These are phyloP conservation scores for Aplocera efformata DNA, from an alignment of 2,888 invertebrate species.

Conservation along the genomic window DNA sequence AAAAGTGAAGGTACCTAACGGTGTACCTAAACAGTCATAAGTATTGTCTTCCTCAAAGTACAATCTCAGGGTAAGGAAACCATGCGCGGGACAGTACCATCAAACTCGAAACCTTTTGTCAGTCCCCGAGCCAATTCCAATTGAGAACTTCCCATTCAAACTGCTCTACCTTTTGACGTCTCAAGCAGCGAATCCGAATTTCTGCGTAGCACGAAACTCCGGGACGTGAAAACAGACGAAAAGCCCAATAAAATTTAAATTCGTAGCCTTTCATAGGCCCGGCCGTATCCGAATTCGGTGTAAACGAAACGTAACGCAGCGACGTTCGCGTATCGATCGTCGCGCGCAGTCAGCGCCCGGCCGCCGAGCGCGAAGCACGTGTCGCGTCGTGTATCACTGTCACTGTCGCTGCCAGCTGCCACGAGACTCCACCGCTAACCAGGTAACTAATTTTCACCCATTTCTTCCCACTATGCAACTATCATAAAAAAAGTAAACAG, in stretches of 20 bases:
- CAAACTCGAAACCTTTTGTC: too few species aligned
- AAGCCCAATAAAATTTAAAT: constrained; percentile 13
- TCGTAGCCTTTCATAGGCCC: constrained; percentile 12
- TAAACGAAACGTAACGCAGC: constrained; percentile 67
- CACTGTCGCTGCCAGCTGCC: constrained; percentile 9
- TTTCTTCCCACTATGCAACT: neutral
- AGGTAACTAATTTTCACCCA: constrained; percentile 12
- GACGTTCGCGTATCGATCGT: constrained; percentile 68
- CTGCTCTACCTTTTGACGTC: too few species aligned
- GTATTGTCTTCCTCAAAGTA: too few species aligned
- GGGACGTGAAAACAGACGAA: constrained; percentile 5
- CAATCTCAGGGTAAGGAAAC: too few species aligned
- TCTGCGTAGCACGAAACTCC: constrained; percentile 15
- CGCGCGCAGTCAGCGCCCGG: constrained; percentile 71
- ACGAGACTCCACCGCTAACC: constrained; percentile 13
- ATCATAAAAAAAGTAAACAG: neutral
- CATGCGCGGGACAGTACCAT: too few species aligned
- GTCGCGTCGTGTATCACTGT: constrained; percentile 31
- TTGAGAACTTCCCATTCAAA: too few species aligned
- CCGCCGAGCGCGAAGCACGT: constrained; percentile 57
- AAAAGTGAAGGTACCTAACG: too few species aligned
- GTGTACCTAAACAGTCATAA: too few species aligned
- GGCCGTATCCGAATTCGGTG: constrained; percentile 27
- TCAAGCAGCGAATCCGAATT: neutral
- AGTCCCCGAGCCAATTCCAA: too few species aligned